Evolutionary conservation across 2,888 invertebrate species (phyloP), one percentile per base, ranked within the genome.

Genomic region (Octodonta nipae): DNA sequence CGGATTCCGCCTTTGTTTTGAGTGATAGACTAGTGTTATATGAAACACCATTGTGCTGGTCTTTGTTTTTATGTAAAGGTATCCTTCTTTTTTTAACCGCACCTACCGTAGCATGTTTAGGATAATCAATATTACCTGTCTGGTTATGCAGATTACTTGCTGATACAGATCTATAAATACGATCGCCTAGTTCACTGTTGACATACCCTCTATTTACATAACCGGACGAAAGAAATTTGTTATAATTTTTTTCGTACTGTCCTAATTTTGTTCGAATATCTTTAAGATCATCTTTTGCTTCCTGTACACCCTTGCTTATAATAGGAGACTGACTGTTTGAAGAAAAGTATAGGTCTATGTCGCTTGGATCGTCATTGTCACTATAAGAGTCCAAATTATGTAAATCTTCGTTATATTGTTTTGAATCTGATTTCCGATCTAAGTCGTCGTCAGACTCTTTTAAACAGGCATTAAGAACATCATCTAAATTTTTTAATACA

Each of bases 401-500:
- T 11, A 70, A 52, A 44, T 67, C 70, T 11, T 46, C 46, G 15
- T 47, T 35, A 13, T 42, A 37, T 28, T 40, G 37, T 26, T 41
- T 42, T 14, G 39, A 36, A 15, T 42, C 40, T 44, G 65, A 63
- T 26, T 33, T 37, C 14, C 32, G 65, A 28, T 66, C 60, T 41
- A 64, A 63, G 33, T 63, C 64, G 30, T 66, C 51, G 36, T 43
- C 33, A 3, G 43, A 41, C 28, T 51, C 48, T 8, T 38, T 15
- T 20, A 50, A 32, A 13, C 46, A 45, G 7, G 49, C 49, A 45
- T 73, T 70, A 43, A 73, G 53, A 36, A 71, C 66, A 52, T 70
- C 68, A 53, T 73, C 73, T 40, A 73, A 56, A 51, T 69, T 69
- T 46, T 68, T 67, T 42, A 73, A 57, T 38, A 73, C 68, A 51